Evolutionary conservation across 2,797 vertebrate species (phyloP), one percentile per base, ranked within the genome.

Genomic region (Myripristis murdjan): DNA sequence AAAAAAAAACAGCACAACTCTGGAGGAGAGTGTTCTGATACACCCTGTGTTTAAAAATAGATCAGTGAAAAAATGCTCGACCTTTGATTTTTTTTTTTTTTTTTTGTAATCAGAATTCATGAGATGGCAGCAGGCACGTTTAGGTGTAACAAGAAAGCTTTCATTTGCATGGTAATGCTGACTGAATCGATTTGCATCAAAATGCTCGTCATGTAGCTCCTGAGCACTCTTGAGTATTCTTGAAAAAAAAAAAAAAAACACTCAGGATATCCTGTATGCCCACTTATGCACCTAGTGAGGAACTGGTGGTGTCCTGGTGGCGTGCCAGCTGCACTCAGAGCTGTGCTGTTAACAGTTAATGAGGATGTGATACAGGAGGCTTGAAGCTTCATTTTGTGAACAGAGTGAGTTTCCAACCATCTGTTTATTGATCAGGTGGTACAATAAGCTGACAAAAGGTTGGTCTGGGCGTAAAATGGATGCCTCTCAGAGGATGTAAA

Each of bases 1-100:
- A 73, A 83, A 52, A 72, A 56, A 83, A 73, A 74, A 53, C 51
- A 75, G 56, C 48, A 39, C 56, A 73, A 70, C 78, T 71, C 77
- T 65, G 77, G 46, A 72, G 52, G 53, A 71, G 51, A 64, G 41
- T 73, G 71, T 83, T 70, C 70, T 66, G 56, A 75, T 55, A 43
- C 65, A 62, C 43, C 57, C 59, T 46, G 28, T 20, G 23, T 54
- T 60, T 68, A 77, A 72, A 87, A 84, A 91, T 84, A 87, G 77
- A 86, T 74, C 60, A 67, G 28, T 66, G 47, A 18, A 44, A 73
- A 62, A 52, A 63, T 28, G 35, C 37, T 73, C 33, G 20, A 23
- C 39, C 39, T 9, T 22, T n/a, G n/a, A n/a, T n/a, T 47, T 41
- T 39, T 20, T 60, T 60, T 22, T 49, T n/a, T 65, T 14, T 31